Evolutionary conservation across 2,888 invertebrate genomes (phyloP), one percentile per base, ranked within the genome.

Genomic region (Eupeodes luniger): DNA sequence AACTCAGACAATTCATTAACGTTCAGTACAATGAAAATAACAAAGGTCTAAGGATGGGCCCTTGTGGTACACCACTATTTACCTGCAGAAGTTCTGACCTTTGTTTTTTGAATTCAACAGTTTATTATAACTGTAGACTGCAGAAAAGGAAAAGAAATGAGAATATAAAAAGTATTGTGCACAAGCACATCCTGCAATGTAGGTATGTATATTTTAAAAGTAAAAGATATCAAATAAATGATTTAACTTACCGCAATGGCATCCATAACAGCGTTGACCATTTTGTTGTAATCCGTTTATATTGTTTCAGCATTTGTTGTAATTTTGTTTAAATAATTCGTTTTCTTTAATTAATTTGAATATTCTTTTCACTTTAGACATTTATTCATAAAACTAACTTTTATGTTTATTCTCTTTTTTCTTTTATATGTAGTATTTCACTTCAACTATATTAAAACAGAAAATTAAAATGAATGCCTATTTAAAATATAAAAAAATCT

Each of bases 251-350:
- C 93, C 93, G 93, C 93, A 91, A 93, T 93, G 90, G 93, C 93
- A 92, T 93, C 93, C 93, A 93, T 93, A 89, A 93, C 93, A 85
- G 93, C 93, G 91, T 93, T 93, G 90, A 93, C 93, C 93, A 93
- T 93, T 91, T 91, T 93, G 91, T 81, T 67, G 81, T 67, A 51
- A 81, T 84, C 75, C 78, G 40, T 76, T 77, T 84, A 70, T 64
- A 62, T 69, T 74, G 88, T 49, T 78, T 78, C 62, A 70, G 77
- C 88, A 85, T 88, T 88, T 88, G 88, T 85, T 88, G 78, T n/a
- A 47, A 44, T 77, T 59, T 27, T 78, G 44, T 47, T 74, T 40
- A 67, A 27, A 16, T 40, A 53, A 72, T 44, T 14, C 47, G 16
- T 27, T 57, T 36, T 34, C 11, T 16, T 0, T 34, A 34, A n/a